phyloP scores from a whole-genome alignment of 2,113 vertebrate species.

The Istiophorus platypterus region DNA sequence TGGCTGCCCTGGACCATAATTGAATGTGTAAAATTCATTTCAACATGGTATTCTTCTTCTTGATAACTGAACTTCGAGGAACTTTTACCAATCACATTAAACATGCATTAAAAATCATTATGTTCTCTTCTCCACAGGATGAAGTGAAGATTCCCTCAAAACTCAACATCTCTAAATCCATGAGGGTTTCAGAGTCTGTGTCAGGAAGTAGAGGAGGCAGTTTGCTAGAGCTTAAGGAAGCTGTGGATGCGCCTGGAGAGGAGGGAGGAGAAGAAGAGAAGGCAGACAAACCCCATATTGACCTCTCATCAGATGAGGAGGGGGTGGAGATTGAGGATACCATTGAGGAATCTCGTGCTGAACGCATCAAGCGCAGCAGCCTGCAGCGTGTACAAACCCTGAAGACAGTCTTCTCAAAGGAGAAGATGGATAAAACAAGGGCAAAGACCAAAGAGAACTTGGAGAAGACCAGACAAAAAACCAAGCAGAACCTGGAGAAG shows the following conservation, averaged over 20 bases:
- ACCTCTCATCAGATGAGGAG: slow-evolving; percentile 96
- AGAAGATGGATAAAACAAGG: slow-evolving; percentile 90
- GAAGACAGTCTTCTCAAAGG: slow-evolving; percentile 97
- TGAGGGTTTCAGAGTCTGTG: slow-evolving; percentile 87
- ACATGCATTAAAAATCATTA: not conserved
- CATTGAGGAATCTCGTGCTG: slow-evolving; percentile 92
- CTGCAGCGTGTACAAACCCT: slow-evolving; percentile 94
- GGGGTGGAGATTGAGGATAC: slow-evolving; percentile 92
- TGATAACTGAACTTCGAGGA: not conserved
- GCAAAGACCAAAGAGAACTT: slow-evolving; percentile 93
- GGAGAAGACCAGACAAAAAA: slow-evolving; percentile 90
- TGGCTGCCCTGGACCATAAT: not conserved
- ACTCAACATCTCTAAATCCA: slow-evolving; percentile 90
- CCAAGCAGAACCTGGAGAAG: slow-evolving; percentile 91
- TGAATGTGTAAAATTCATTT: not conserved
- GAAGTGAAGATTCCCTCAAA: slow-evolving; percentile 94
- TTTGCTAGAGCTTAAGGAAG: slow-evolving; percentile 77
- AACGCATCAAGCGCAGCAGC: slow-evolving; percentile 95
- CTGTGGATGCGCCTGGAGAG: slow-evolving; percentile 63
- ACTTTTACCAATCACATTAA: not conserved
- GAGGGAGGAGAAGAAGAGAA: slow-evolving; percentile 73
- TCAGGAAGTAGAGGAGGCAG: slow-evolving; percentile 81
- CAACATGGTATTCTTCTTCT: not conserved
- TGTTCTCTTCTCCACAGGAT: slow-evolving; percentile 86
- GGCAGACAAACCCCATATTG: slow-evolving; percentile 86